Conservation (phyloP, 2,888 invertebrate species). For the Priocnemis perturbator region DNA sequence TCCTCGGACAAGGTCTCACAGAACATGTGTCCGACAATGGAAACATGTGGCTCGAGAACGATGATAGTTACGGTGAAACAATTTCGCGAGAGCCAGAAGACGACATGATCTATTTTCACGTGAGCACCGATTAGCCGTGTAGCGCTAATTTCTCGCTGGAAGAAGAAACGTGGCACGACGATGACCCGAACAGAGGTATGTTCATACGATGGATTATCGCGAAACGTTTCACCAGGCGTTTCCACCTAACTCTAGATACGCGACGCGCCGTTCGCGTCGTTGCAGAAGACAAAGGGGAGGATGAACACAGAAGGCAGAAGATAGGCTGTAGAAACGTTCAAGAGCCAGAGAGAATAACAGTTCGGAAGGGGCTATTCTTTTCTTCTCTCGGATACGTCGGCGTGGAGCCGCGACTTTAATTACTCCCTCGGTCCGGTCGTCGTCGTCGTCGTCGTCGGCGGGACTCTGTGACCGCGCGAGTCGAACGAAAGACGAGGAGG, state of each 20-base stretch:
- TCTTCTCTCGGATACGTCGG: constrained; percentile 29
- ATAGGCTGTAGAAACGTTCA: background rate
- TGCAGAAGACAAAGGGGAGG: constrained; percentile 2
- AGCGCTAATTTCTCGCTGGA: background rate
- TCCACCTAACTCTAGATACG: constrained; percentile 2
- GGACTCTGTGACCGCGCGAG: constrained; percentile 22
- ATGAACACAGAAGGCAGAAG: background rate
- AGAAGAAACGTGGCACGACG: constrained; percentile 1
- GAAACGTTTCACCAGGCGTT: constrained; percentile 5
- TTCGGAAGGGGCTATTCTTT: constrained; percentile 20
- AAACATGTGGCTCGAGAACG: too few species aligned
- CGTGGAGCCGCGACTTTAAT: constrained; percentile 44
- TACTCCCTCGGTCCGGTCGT: constrained; percentile 20
- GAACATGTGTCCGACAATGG: too few species aligned
- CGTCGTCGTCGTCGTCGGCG: constrained; percentile 25
- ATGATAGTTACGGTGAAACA: background rate
- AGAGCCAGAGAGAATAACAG: constrained; percentile 30
- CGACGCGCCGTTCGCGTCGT: background rate
- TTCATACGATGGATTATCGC: background rate
- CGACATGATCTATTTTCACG: constrained; percentile 1
- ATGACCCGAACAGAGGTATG: background rate
- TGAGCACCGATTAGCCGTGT: background rate
- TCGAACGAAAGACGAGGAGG: background rate
- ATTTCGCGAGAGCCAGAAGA: background rate
- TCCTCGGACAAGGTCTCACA: too few species aligned